A percentile compares a stretch with the other conserved stretches of the same genome.
Conservation (phyloP, 2,113 vertebrate species). For the Laticauda colubrina region DNA sequence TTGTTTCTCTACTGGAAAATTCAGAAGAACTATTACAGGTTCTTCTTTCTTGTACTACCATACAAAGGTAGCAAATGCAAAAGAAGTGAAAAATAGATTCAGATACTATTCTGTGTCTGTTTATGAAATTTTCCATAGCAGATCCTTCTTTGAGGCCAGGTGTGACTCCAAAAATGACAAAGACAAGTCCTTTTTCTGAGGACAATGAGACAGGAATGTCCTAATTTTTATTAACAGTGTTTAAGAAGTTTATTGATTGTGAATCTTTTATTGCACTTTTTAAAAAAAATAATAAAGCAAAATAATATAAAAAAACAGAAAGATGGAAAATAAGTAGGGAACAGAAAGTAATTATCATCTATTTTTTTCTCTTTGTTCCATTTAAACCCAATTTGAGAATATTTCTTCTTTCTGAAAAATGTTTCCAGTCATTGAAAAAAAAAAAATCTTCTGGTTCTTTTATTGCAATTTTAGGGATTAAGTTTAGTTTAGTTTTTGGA, state of each 20-base stretch:
- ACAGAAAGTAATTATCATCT: not conserved
- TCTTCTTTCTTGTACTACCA: too few relatives aligned
- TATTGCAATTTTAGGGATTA: not conserved
- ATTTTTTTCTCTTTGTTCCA: not conserved
- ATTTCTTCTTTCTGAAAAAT: not conserved
- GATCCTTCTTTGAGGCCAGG: not conserved
- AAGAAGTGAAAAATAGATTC: not conserved
- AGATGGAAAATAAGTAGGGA: not conserved
- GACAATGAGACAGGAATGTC: not conserved
- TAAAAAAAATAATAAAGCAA: not conserved
- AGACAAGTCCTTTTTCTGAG: not conserved
- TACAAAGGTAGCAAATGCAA: not conserved
- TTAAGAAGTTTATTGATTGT: not conserved
- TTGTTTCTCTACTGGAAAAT: not conserved
- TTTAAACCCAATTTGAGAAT: not conserved
- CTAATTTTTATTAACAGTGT: not conserved
- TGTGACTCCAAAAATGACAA: not conserved
- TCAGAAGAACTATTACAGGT: not conserved
- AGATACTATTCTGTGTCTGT: not conserved
- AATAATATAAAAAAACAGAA: not conserved
- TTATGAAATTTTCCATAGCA: not conserved
- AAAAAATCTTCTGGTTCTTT: not conserved
- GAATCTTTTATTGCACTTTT: not conserved
- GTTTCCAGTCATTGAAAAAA: not conserved
- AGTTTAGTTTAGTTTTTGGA: not conserved